phyloP scores from a whole-genome alignment of 2,797 vertebrate species.

The Platalea minor region DNA sequence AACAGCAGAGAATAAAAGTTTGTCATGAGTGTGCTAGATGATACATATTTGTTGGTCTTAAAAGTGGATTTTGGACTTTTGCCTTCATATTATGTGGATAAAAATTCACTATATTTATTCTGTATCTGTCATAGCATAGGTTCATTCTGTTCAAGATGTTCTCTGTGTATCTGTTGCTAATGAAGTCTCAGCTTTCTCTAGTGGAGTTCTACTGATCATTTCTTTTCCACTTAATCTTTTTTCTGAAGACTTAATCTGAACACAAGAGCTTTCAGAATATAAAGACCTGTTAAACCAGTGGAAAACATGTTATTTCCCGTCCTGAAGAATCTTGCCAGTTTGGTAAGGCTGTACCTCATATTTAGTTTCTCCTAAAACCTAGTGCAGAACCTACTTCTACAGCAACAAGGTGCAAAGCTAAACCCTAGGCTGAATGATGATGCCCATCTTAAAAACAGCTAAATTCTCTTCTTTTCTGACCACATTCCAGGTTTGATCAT shows the following conservation, averaged over 20 bases:
- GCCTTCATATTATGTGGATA: not conserved
- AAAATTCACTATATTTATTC: not conserved
- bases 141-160: not conserved
- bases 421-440: not conserved
- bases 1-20: not conserved
- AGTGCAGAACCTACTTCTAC: not conserved
- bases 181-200: not conserved
- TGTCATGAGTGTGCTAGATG: not conserved
- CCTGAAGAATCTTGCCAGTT: not conserved
- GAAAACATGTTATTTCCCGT: not conserved
- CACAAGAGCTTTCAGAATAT: not conserved
- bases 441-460: not conserved
- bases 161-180: not conserved
- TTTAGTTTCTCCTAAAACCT: not conserved
- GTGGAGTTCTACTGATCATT: not conserved
- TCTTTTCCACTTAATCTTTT: not conserved
- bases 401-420: not conserved
- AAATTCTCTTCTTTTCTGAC: not conserved
- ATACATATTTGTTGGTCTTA: not conserved
- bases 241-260: not conserved
- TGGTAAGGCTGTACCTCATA: not conserved
- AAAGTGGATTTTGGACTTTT: not conserved
- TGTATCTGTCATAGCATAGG: rapidly evolving
- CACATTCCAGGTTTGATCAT: not conserved
- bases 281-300: not conserved